phyloP scores from a whole-genome alignment of 2,888 invertebrate species.

The Tipula unca region DNA sequence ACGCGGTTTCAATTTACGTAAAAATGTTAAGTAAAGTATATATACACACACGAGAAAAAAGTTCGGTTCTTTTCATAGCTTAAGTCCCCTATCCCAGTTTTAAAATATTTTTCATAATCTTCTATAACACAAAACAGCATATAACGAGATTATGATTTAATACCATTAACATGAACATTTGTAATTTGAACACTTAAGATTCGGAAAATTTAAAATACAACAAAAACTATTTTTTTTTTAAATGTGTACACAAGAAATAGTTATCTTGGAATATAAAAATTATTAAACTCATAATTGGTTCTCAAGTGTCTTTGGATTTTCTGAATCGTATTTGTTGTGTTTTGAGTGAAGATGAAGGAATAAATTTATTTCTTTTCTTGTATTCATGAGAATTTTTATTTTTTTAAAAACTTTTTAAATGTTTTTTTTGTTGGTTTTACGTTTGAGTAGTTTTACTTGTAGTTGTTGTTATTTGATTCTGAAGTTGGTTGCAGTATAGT shows the following conservation, averaged over 20 bases:
- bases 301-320: conserved; percentile 1
- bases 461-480: background rate
- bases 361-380: conserved; percentile 14
- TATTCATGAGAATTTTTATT: background rate
- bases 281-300: conserved; percentile 14
- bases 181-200: conserved; percentile 8
- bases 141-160: conserved; percentile 8
- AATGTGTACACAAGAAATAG: background rate
- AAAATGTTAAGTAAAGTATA: too few relatives aligned
- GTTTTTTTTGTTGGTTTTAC: conserved; percentile 1
- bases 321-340: background rate
- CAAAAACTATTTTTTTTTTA: background rate
- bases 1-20: background rate
- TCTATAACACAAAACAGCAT: background rate
- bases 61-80: background rate
- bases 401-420: background rate
- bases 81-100: background rate
- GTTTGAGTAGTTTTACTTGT: background rate
- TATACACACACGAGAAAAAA: background rate
- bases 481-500: background rate
- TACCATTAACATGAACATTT: conserved; percentile 8
- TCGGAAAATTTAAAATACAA: background rate
- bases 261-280: conserved; percentile 14
- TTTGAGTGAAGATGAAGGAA: background rate
- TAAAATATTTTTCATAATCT: background rate